Conservation (phyloP, 2,113 vertebrate species). For the Syrmaticus mikado region DNA sequence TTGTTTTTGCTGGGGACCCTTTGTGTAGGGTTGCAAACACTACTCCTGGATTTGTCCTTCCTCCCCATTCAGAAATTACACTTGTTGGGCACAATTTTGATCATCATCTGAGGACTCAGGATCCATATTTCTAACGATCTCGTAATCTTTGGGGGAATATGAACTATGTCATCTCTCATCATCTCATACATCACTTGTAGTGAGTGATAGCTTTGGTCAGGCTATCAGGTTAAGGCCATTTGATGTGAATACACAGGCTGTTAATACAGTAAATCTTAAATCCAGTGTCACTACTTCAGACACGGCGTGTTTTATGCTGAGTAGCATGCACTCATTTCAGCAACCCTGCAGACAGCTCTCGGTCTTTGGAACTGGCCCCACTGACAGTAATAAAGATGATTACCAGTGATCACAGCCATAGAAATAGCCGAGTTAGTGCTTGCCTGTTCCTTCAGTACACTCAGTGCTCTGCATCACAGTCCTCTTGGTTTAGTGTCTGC, state of each 20-base stretch:
- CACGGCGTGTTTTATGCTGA: background rate
- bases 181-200: background rate
- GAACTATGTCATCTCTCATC: no score
- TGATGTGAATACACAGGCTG: background rate
- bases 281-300: background rate
- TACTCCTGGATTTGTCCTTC: background rate
- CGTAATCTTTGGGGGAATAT: background rate
- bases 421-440: background rate
- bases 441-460: background rate
- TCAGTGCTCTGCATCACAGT: rapidly evolving
- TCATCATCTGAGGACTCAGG: background rate
- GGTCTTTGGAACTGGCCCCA: background rate
- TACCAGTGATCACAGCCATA: background rate
- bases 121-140: background rate
- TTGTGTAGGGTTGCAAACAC: background rate
- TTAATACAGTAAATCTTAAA: background rate
- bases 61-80: background rate
- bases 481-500: background rate
- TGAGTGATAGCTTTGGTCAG: background rate
- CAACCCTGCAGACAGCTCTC: background rate
- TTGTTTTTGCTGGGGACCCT: background rate
- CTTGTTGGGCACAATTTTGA: background rate
- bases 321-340: background rate
- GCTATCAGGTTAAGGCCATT: background rate
- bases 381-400: background rate